phyloP scores from a whole-genome alignment of 2,113 vertebrate species.

The Chamaetylas fuelleborni region DNA sequence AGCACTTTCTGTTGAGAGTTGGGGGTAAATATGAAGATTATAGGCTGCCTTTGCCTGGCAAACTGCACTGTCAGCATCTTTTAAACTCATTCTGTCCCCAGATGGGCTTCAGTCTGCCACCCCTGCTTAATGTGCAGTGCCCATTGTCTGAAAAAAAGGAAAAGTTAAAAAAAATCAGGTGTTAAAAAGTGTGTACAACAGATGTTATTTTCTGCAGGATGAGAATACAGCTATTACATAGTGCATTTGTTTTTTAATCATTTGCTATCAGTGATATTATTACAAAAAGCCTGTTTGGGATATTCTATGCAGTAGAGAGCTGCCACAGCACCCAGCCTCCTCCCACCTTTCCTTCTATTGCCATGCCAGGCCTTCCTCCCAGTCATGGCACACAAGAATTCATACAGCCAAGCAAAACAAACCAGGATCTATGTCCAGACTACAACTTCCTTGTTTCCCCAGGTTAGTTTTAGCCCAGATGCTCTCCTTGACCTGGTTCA shows the following conservation, averaged over 20 bases:
- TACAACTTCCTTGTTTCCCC: neutral
- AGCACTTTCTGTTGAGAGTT: conserved; percentile 68
- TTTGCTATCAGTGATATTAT: neutral
- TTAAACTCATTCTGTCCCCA: conserved; percentile 85
- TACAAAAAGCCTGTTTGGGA: neutral
- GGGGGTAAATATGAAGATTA: conserved; percentile 85
- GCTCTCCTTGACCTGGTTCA: neutral
- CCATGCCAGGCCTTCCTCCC: neutral
- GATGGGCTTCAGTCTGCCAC: conserved; percentile 78
- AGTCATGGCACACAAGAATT: neutral
- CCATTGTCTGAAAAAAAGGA: conserved; percentile 71
- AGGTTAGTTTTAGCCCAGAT: neutral
- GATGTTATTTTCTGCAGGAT: neutral
- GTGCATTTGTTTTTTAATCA: neutral
- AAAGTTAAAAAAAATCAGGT: neutral
- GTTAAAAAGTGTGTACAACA: neutral
- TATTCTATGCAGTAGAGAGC: neutral
- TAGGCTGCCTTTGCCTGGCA: conserved; percentile 69
- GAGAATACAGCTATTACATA: neutral
- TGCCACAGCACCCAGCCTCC: neutral
- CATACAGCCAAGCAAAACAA: neutral
- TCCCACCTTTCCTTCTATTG: neutral
- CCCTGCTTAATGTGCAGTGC: conserved; percentile 65
- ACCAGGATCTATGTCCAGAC: neutral
- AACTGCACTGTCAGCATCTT: conserved; percentile 67